Evolutionary conservation across 2,113 vertebrate species (phyloP), one percentile per base, ranked within the genome.

Genomic region (Sula dactylatra): DNA sequence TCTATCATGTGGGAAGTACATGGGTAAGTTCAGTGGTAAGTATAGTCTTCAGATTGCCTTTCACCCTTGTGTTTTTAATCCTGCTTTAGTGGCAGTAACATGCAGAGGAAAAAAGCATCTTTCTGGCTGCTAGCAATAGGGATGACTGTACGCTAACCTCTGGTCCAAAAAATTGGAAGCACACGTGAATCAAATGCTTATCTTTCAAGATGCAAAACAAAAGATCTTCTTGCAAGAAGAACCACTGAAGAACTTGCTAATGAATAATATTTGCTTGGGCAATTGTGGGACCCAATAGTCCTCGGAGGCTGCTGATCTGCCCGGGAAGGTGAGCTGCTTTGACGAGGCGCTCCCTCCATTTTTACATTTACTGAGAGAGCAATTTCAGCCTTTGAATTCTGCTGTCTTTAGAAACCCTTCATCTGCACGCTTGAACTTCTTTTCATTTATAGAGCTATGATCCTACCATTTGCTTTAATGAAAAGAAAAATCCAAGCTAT

Each of bases 171-270:
- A 38, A 7, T 0, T 5, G 21, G 58, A 50, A 84, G n/a, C 6
- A n/a, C 0, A 0, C 3, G 16, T 16, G 40, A 78, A 83, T 70
- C 22, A 42, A 29, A 17, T 5, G 4, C 26, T 13, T 29, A 0
- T 12, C 26, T 61, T 31, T 65, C 25, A n/a, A 65, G 13, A 81
- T 13, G 64, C 25, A 69, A 71, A 95, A 17, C 1, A 38, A 42
- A 86, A 55, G 26, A 56, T 5, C 6, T 27, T 42, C 26, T 47
- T 79, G 19, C 13, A 82, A 50, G 18, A 40, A 29, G 6, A 11
- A 27, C 49, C 40, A 9, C 27, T 67, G 61, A 29, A 82, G 76
- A 56, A 44, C 36, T 64, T 74, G 38, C 7, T 22, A 64, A 52
- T 26, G 15, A 79, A 50, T n/a, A 34, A 0, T 6, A 22, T 66